Base-by-base conservation (phyloP, 2,113 vertebrate genomes). In the Thalassoma bifasciatum region DNA sequence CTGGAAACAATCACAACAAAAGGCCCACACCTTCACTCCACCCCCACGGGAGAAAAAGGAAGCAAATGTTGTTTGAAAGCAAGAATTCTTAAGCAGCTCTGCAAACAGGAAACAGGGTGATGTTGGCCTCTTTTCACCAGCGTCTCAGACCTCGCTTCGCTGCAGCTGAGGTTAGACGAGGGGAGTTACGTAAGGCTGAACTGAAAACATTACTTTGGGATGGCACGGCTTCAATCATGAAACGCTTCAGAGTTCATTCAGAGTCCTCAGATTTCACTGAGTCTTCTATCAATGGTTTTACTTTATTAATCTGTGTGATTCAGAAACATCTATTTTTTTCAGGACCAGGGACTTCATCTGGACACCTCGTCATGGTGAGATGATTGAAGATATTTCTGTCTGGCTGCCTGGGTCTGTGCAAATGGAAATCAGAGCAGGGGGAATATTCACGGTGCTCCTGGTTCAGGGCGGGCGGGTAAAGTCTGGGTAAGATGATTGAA, bases 131-230 rank as follows among this genome's bases (percentile, higher is more conserved):
- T 78, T 77, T 80, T 72, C 47, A 21, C 37, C 50, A 30, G 21
- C 42, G 14, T 56, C 54, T 78, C 66, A 54, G 59, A 44, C 73
- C 1, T 26, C 14, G 23, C 67, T 36, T 34, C 30, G 36, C 58
- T 61, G 65, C 60, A 72, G 38, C 64, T 11, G 72, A 81, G 84
- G 73, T 86, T 68, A 86, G 56, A 22, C 7, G 0, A 81, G 69
- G 71, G 26, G 36, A 59, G 79, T 82, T 86, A 74, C 38, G 60
- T 78, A 84, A 89, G 24, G 6, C 75, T 47, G 38, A 71, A 52
- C 26, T 62, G 62, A 80, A 80, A 70, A 73, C 38, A 68, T 66
- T 8, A 59, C 59, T 54, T 60, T 68, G 62, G 50, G 61, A 77
- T 14, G 17, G 62, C 61, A 59, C 36, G 16, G n/a, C 5, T 16